Conservation (phyloP, 2,113 vertebrate genomes). For the Leptocoma aspasia region DNA sequence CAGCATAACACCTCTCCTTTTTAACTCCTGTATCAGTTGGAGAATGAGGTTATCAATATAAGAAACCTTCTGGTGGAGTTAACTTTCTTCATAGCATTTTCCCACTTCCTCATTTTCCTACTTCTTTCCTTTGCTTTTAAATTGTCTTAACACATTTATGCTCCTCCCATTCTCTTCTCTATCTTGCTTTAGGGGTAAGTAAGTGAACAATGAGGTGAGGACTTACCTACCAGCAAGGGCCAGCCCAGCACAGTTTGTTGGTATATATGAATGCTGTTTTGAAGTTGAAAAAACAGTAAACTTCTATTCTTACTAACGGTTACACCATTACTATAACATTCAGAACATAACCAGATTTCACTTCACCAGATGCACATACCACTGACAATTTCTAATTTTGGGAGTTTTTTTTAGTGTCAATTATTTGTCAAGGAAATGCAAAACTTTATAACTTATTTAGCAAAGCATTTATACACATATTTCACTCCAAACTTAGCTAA, state of each 20-base stretch:
- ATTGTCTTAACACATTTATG: not conserved
- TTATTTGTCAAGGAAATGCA: not conserved
- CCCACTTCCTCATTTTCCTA: not conserved
- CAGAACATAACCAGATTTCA: not conserved
- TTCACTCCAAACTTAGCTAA: not conserved
- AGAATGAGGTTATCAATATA: not conserved
- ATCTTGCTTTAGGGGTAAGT: not conserved
- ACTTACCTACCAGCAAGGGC: not conserved
- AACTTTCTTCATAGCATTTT: not conserved
- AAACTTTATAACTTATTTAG: not conserved
- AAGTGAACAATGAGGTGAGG: rapidly evolving
- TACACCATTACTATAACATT: not conserved
- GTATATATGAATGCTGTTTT: not conserved
- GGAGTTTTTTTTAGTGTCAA: not conserved
- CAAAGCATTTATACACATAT: not conserved
- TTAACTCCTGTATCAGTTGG: not conserved
- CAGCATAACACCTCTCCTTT: not conserved
- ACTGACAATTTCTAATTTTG: not conserved
- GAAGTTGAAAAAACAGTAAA: not conserved
- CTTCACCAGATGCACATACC: no score
- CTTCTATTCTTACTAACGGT: not conserved
- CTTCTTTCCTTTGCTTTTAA: not conserved
- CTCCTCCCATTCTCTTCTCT: rapidly evolving
- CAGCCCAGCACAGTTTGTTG: not conserved
- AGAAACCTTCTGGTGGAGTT: not conserved